Evolutionary conservation across 1,140 invertebrate species (phyloP).

Genomic region (Ridgeia piscesae): DNA sequence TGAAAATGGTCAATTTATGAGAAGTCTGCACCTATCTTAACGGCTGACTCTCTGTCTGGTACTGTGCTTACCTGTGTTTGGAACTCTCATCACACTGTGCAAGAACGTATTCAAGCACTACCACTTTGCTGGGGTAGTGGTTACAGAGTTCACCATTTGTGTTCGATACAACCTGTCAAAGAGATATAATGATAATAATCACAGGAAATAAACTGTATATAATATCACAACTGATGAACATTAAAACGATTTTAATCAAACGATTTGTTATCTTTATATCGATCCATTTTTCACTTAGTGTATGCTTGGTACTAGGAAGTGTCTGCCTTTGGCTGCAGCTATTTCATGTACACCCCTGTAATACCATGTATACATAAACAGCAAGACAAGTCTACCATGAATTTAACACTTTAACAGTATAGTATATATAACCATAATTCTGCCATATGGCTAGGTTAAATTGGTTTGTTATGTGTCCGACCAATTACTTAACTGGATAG

Average conservation of each 20-base stretch:
- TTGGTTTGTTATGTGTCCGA: neutral
- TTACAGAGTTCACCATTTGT: constrained; percentile 71
- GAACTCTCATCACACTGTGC: neutral
- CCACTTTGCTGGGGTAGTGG: constrained; percentile 73
- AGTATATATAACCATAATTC: neutral
- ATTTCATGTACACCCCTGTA: neutral
- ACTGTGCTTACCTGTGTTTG: neutral
- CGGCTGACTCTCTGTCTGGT: neutral
- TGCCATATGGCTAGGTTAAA: neutral
- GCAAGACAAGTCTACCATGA: neutral
- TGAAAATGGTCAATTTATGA: no score
- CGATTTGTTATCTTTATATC: no score
- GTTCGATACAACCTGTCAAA: constrained; percentile 61
- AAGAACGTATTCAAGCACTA: constrained; percentile 66
- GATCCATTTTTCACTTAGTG: no score
- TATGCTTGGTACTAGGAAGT: neutral
- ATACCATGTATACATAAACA: neutral
- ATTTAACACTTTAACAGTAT: neutral
- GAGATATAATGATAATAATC: neutral
- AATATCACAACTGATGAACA: no score
- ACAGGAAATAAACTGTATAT: neutral
- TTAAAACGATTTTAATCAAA: no score
- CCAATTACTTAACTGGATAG: neutral
- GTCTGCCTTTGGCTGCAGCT: neutral
- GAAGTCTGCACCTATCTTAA: no score